Percentiles rank a stretch among this genome's conserved stretches.
Conservation (phyloP, 2,888 invertebrate species). For the Caenorhabditis becei region DNA sequence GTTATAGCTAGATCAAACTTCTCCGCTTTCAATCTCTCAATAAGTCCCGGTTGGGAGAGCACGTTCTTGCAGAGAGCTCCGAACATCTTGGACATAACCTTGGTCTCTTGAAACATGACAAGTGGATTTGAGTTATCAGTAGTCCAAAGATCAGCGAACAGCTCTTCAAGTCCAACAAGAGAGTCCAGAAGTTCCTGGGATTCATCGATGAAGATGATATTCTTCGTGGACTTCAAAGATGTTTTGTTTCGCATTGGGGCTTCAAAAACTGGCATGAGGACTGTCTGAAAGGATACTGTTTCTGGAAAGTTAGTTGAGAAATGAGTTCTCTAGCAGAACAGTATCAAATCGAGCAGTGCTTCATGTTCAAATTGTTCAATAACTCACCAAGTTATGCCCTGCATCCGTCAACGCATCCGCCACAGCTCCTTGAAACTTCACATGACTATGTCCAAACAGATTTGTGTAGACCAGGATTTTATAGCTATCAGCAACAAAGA, state of each 20-base stretch:
- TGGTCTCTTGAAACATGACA: conserved; percentile 11
- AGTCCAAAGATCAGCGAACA: conserved; percentile 42
- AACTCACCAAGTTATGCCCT: conserved; percentile 65
- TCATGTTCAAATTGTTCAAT: no score
- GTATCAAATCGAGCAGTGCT: no score
- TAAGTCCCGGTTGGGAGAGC: conserved; percentile 29
- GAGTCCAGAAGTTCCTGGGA: conserved; percentile 19
- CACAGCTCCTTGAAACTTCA: conserved; percentile 50
- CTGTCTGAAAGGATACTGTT: conserved; percentile 64
- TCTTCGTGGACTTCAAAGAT: conserved; percentile 48
- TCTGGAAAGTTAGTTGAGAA: no score
- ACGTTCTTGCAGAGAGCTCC: conserved; percentile 49
- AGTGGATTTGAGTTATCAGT: conserved; percentile 32
- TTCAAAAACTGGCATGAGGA: conserved; percentile 55
- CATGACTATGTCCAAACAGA: conserved; percentile 66
- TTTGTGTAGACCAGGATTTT: conserved; percentile 66
- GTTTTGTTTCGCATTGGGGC: conserved; percentile 4
- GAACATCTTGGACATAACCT: conserved; percentile 39
- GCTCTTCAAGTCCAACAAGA: conserved; percentile 24
- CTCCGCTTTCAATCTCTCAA: conserved; percentile 56
- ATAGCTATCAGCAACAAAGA: conserved; percentile 22
- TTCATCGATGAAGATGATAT: conserved; percentile 34
- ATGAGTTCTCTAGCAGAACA: no score
- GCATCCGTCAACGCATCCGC: conserved; percentile 64
- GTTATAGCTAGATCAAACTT: conserved; percentile 67